Evolutionary conservation across 2,888 invertebrate species (phyloP).

Genomic region (Scaeva pyrastri): DNA sequence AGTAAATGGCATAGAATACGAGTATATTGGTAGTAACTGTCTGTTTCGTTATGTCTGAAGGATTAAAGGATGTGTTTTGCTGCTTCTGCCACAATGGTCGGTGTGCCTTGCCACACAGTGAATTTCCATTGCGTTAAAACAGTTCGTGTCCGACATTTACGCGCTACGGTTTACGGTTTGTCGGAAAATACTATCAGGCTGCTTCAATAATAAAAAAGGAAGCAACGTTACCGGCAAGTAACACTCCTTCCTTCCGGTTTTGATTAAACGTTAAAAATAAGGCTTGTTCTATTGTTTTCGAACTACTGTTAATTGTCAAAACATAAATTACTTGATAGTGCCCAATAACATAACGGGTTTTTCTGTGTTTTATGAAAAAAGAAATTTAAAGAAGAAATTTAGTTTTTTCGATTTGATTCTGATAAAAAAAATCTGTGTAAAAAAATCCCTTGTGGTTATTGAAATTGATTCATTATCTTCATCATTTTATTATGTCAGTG

Average conservation of each 20-base stretch:
- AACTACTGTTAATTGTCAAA: background rate
- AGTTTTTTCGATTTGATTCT: background rate
- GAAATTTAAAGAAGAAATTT: background rate
- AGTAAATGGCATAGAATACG: background rate
- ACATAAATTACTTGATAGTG: background rate
- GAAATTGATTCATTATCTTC: constrained; percentile 35
- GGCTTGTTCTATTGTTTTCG: constrained; percentile 26
- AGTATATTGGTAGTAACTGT: constrained; percentile 43
- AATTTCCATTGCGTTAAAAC: constrained; percentile 48
- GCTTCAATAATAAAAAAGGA: constrained; percentile 6
- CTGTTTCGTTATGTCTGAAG: constrained; percentile 56
- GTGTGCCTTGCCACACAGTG: constrained; percentile 46
- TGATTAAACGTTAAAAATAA: constrained; percentile 26
- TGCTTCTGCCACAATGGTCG: constrained; percentile 11
- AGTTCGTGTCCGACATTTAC: constrained; percentile 72
- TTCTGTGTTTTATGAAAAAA: background rate
- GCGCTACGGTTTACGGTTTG: constrained; percentile 70
- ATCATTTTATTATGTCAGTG: constrained; percentile 55
- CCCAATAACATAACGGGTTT: background rate
- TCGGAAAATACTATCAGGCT: constrained; percentile 38
- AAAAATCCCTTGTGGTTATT: background rate
- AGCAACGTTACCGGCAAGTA: constrained; percentile 12
- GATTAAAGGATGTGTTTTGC: constrained; percentile 61
- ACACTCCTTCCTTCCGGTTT: constrained; percentile 38
- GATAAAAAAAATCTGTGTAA: background rate